Percentiles rank a stretch among this genome's conserved stretches.
Evolutionary conservation across 1,140 invertebrate genomes (phyloP).

Genomic region (Drosophila orena): DNA sequence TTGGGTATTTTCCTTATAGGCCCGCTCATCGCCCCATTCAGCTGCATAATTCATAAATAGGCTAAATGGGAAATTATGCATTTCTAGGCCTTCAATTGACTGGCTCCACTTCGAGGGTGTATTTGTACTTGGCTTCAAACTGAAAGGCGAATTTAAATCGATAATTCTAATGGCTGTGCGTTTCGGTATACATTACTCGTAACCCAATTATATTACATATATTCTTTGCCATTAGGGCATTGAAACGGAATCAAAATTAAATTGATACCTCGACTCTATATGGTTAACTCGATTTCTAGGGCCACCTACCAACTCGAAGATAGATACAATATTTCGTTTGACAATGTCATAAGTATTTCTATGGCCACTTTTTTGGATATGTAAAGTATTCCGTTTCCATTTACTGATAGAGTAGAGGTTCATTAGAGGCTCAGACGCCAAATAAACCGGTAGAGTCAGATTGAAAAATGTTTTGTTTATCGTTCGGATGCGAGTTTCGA

Average conservation of each 20-base stretch:
- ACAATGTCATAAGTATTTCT: conserved; percentile 2
- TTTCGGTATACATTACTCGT: not conserved
- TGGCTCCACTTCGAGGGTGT: conserved; percentile 22
- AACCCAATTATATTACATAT: not conserved
- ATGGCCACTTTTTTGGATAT: not conserved
- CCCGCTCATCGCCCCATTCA: conserved; percentile 1
- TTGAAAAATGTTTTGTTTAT: conserved; percentile 51
- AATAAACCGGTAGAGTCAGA: conserved; percentile 20
- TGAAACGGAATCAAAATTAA: too few relatives aligned
- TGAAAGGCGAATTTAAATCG: not conserved
- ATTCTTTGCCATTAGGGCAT: not conserved
- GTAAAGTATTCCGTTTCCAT: conserved; percentile 7
- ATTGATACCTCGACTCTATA: not conserved
- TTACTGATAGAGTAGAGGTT: conserved; percentile 27
- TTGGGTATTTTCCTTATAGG: conserved; percentile 17
- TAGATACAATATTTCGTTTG: not conserved
- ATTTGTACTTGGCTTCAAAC: not conserved
- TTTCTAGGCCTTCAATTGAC: conserved; percentile 40
- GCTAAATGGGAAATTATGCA: conserved; percentile 57
- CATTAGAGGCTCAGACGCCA: conserved; percentile 40
- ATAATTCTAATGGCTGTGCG: not conserved
- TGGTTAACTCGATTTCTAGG: not conserved
- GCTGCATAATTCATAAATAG: conserved; percentile 65
- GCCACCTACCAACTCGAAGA: conserved; percentile 10
- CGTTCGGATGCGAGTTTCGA: conserved; percentile 27